Evolutionary conservation across 2,113 vertebrate genomes (phyloP), one percentile per base, ranked within the genome.

Genomic region (Rutilus rutilus): DNA sequence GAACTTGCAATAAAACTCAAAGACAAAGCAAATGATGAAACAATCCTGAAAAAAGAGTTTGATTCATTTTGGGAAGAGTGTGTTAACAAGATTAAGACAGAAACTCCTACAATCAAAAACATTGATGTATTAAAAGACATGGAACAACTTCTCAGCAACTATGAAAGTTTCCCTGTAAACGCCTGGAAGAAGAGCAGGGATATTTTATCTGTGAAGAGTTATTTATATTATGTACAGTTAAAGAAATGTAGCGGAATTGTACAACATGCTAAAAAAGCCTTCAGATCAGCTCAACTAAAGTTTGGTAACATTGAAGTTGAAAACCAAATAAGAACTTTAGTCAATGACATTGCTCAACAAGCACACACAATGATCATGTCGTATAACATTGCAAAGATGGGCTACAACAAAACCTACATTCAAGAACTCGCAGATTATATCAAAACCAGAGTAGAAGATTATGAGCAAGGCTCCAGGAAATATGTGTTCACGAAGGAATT

Each of bases 371-470:
- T 3, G n/a, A 75, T 57, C 0, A 60, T 73, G 0, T 10, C 1
- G 25, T 64, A 78, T 57, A 47, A 47, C 36, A 77, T 77, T 33
- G 8, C 17, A 69, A 85, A 62, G 30, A 69, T 4, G 2, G 88
- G 83, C 15, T 89, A 90, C 59, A 85, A 65, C 27, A 45, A 78
- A 45, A 78, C n/a, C 57, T 83, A 69, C 25, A 75, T 83, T 30
- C 86, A 93, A 64, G 92, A 94, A 89, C 92, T 95, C 12, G 33
- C 93, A 2, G 39, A 76, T 0, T 60, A 90, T 27, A 84, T 94
- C 1, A 5, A 88, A 23, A 9, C 36, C 3, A 86, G 87, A 14
- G 5, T 87, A 1, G 5, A 3, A 14, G 0, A 83, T 0, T 62
- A 77, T 4, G 21, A 79, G 57, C n/a, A 73, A 25, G 50, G 85